Conservation (phyloP, 2,888 invertebrate species). For the Dasypogon diadema region DNA sequence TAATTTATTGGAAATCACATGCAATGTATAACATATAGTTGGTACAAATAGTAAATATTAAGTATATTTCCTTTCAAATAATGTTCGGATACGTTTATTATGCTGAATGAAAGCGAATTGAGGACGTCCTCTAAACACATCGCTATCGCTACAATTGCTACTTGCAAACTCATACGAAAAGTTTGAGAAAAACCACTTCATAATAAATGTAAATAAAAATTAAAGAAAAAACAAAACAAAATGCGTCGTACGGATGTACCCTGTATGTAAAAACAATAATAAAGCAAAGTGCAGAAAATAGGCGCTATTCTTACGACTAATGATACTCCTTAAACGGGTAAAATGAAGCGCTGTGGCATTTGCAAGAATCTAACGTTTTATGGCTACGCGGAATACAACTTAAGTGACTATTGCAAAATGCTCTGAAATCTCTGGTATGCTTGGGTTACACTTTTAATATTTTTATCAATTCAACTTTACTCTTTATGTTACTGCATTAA, state of each 20-base stretch:
- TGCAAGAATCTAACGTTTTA: not conserved
- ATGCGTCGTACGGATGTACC: no score
- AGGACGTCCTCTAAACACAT: not conserved
- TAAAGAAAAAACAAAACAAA: not conserved
- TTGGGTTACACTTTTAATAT: slow-evolving; percentile 5
- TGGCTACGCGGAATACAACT: slow-evolving; percentile 18
- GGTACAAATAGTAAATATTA: slow-evolving; percentile 36
- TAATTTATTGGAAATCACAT: no score
- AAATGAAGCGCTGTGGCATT: not conserved
- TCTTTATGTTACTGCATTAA: not conserved
- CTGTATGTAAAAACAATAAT: not conserved
- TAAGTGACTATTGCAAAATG: not conserved
- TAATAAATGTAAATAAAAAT: not conserved
- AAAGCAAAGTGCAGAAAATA: not conserved
- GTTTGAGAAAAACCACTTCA: not conserved
- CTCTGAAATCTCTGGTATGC: slow-evolving; percentile 20
- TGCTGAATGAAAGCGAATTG: not conserved
- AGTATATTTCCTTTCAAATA: slow-evolving; percentile 27
- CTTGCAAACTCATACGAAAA: not conserved
- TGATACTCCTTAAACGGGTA: not conserved
- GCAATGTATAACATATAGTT: slow-evolving; percentile 46
- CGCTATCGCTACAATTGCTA: not conserved
- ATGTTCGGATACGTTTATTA: slow-evolving; percentile 13
- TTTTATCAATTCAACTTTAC: slow-evolving; percentile 6
- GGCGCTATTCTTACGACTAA: not conserved